These are phyloP conservation scores for Patella vulgata DNA, from an alignment of 1,140 invertebrate species.

Conservation along the genomic window DNA sequence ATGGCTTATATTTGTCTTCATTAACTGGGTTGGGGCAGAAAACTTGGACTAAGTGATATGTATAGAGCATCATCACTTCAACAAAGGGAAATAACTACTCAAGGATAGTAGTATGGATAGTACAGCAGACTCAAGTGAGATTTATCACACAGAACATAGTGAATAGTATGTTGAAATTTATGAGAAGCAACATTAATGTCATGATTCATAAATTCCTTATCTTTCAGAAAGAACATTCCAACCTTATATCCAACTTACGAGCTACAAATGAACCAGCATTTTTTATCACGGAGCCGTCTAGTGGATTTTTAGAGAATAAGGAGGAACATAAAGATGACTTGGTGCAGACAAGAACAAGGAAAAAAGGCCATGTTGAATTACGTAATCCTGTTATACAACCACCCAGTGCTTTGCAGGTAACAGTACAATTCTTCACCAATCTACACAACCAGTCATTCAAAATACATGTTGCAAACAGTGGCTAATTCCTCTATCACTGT, in stretches of 20 bases:
- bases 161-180: no score
- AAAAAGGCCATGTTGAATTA: slow-evolving; percentile 62
- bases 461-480: no score
- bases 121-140: no score
- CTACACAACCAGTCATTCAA: background rate
- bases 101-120: no score
- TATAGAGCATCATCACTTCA: no score
- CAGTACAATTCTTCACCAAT: background rate
- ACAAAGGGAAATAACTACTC: no score
- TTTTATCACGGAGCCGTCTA: slow-evolving; percentile 61
- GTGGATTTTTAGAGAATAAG: slow-evolving; percentile 54
- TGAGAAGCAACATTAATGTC: no score
- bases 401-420: slow-evolving; percentile 57
- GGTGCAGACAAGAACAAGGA: slow-evolving; percentile 43
- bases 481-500: no score
- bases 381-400: slow-evolving; percentile 62
- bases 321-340: slow-evolving; percentile 60
- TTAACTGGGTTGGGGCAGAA: no score
- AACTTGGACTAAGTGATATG: no score
- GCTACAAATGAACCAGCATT: slow-evolving; percentile 83
- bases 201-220: background rate
- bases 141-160: no score
- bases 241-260: slow-evolving; percentile 86
- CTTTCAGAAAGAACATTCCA: slow-evolving; percentile 88
- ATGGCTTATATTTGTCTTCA: no score